Evolutionary conservation across 1,140 invertebrate genomes (phyloP).

Genomic region (Amyelois transitella): DNA sequence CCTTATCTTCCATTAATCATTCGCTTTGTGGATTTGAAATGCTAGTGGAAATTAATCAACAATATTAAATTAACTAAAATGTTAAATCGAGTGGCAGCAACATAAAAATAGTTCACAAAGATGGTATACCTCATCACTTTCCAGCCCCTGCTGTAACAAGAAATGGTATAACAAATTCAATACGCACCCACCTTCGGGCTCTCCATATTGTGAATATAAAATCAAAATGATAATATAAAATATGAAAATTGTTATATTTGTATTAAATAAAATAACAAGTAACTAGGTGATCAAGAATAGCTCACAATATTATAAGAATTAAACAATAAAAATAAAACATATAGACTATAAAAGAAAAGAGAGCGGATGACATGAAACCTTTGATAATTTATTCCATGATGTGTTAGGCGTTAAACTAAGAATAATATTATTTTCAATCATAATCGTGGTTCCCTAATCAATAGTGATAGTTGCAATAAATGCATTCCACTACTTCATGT

Average conservation of each 20-base stretch:
- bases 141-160: constrained; percentile 88
- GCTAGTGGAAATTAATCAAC: constrained; percentile 64
- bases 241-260: constrained; percentile 12
- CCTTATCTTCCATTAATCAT: constrained; percentile 68
- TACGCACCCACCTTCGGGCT: constrained; percentile 70
- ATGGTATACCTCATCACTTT: constrained; percentile 88
- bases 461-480: constrained; percentile 52
- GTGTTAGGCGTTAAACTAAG: constrained; percentile 38
- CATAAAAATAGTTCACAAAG: constrained; percentile 73
- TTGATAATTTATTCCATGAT: constrained; percentile 17
- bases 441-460: constrained; percentile 39
- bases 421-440: constrained; percentile 25
- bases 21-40: constrained; percentile 62
- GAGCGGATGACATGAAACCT: constrained; percentile 15
- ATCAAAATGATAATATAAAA: constrained; percentile 25
- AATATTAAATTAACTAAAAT: constrained; percentile 66
- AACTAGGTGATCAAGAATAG: constrained; percentile 20
- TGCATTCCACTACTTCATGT: constrained; percentile 65
- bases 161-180: constrained; percentile 73
- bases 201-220: constrained; percentile 37
- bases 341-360: constrained; percentile 25
- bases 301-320: background rate
- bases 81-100: constrained; percentile 70
- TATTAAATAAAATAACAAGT: constrained; percentile 14
- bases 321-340: constrained; percentile 18